Base-by-base conservation (phyloP, 2,888 invertebrate genomes). In the Lithophane leautieri region DNA sequence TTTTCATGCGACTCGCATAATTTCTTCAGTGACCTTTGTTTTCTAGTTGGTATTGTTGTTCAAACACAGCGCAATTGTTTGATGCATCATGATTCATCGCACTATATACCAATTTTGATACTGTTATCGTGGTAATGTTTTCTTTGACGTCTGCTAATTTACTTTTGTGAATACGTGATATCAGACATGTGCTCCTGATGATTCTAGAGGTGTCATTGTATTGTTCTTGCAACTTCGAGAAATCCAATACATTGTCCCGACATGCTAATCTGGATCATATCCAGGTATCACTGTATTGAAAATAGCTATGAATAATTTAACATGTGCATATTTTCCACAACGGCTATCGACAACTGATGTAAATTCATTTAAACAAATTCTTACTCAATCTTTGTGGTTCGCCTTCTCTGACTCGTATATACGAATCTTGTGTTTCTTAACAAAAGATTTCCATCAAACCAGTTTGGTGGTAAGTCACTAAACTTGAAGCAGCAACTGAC, bases 21-120 rank as follows among this genome's bases (percentile, higher is more conserved):
- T 93, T 93, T 92, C 92, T 90, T 92, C 88, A 89, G 89, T 94
- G 93, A 95, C 94, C 95, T 94, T 93, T 94, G 93, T 91, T 91
- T 91, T 86, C 90, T 90, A 91, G 85, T 68, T 88, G 82, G 85
- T 86, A 93, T 94, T 95, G 93, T 94, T 89, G 91, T 91, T 87
- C 86, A 88, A 90, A 82, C 76, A 81, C 86, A 86, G 78, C 83
- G 88, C 88, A 90, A 87, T 89, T 85, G 86, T 85, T 88, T 83
- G 81, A 85, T 85, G 81, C 83, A 83, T 93, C 80, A 81, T 95
- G 94, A 95, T 86, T 94, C 93, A 94, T 89, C 82, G 81, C 81
- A 79, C 83, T 78, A 78, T 85, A 84, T 79, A 85, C 80, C 71
- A 76, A 81, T 85, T 89, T 87, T 79, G 85, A 85, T 88, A 86